phyloP scores from a whole-genome alignment of 2,888 invertebrate species.

The Drosophila limbata region DNA sequence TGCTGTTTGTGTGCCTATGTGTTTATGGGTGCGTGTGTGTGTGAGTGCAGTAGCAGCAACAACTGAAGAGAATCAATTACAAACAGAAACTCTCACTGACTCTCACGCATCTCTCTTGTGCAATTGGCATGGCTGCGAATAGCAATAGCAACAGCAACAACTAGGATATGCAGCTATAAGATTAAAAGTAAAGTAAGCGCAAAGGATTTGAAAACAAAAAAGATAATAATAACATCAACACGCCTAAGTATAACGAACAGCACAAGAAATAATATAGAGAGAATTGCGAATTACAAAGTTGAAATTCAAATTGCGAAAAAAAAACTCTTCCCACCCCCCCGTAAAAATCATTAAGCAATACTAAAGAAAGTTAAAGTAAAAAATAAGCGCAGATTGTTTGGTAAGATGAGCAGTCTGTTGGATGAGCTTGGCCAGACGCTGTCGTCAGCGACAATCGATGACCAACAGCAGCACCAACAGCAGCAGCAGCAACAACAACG shows the following conservation, averaged over 20 bases:
- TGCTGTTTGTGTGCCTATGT: conserved; percentile 6
- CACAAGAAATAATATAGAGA: neutral
- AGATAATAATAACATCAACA: conserved; percentile 7
- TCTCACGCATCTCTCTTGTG: conserved; percentile 21
- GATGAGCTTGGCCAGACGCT: conserved; percentile 55
- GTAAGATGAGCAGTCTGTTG: conserved; percentile 52
- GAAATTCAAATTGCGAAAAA: conserved; percentile 13
- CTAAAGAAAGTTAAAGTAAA: conserved; percentile 10
- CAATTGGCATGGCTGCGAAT: conserved; percentile 48
- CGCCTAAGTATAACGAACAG: neutral
- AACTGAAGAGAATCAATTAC: conserved; percentile 23
- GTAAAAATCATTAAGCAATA: neutral
- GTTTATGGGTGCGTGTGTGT: conserved; percentile 8
- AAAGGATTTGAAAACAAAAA: conserved; percentile 41
- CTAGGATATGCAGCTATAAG: conserved; percentile 44
- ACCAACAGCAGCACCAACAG: conserved; percentile 18
- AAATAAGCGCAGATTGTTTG: conserved; percentile 17
- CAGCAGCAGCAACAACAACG: conserved; percentile 25
- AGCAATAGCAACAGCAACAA: conserved; percentile 25
- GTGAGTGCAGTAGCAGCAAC: conserved; percentile 29
- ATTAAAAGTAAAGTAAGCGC: conserved; percentile 35
- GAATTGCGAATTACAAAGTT: conserved; percentile 7
- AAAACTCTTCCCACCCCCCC: conserved; percentile 28
- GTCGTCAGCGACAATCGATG: conserved; percentile 37
- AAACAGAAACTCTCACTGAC: conserved; percentile 4